These are phyloP conservation scores for Babylonia areolata DNA, from an alignment of 1,140 invertebrate species.

Conservation along the genomic window DNA sequence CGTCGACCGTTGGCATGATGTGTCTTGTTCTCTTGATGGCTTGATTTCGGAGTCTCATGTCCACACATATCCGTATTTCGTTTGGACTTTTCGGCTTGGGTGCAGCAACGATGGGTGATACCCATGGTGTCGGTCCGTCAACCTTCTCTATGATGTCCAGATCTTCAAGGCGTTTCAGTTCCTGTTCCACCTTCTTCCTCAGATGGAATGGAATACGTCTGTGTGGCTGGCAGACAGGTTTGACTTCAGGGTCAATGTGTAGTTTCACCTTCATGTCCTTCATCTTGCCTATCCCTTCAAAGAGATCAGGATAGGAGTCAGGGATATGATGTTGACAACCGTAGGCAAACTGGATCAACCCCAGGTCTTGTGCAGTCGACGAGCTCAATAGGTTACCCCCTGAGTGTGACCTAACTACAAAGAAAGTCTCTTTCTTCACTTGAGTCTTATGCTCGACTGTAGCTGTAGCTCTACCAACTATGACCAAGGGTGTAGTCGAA, in stretches of 20 bases:
- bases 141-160: slow-evolving; percentile 58
- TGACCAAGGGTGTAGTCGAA: too few species aligned
- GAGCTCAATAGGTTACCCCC: too few species aligned
- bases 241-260: background rate
- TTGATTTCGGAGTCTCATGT: slow-evolving; percentile 57
- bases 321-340: background rate
- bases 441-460: too few species aligned
- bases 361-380: too few species aligned
- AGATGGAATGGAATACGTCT: slow-evolving; percentile 46
- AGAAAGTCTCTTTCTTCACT: too few species aligned
- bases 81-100: slow-evolving; percentile 46
- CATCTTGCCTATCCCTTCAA: background rate
- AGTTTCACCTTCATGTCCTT: background rate
- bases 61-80: slow-evolving; percentile 60
- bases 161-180: slow-evolving; percentile 37
- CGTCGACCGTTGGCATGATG: slow-evolving; percentile 58
- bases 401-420: too few species aligned
- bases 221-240: slow-evolving; percentile 9
- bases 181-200: slow-evolving; percentile 34
- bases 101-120: slow-evolving; percentile 43
- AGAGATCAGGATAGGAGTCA: background rate
- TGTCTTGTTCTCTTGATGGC: slow-evolving; percentile 34
- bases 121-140: slow-evolving; percentile 53
- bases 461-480: too few species aligned
- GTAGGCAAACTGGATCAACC: too few species aligned